phyloP scores from a whole-genome alignment of 2,888 invertebrate genomes.

The Argyra leucocephala region DNA sequence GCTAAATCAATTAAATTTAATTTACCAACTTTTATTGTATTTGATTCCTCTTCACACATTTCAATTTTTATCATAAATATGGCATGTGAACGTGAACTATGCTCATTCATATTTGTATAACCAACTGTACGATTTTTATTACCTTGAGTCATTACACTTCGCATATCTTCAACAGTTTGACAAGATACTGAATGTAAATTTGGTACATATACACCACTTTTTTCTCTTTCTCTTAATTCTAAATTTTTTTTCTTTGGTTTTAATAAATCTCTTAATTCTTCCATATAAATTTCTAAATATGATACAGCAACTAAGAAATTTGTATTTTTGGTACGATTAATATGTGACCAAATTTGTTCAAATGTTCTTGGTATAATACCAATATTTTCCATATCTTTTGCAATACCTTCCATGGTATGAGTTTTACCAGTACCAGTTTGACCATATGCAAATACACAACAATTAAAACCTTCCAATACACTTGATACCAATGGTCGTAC shows the following conservation, averaged over 20 bases:
- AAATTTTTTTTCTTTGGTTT: slow-evolving; percentile 49
- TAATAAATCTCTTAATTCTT: slow-evolving; percentile 70
- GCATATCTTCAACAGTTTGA: slow-evolving; percentile 87
- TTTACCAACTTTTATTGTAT: slow-evolving; percentile 69
- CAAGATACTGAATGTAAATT: slow-evolving; percentile 91
- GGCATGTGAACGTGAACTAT: slow-evolving; percentile 94
- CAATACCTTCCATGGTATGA: slow-evolving; percentile 60
- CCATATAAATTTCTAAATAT: slow-evolving; percentile 95
- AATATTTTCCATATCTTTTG: slow-evolving; percentile 52
- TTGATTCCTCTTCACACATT: slow-evolving; percentile 65
- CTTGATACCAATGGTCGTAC: slow-evolving; percentile 90
- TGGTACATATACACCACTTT: slow-evolving; percentile 85
- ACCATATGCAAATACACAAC: slow-evolving; percentile 98
- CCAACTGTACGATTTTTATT: slow-evolving; percentile 92
- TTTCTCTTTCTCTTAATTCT: slow-evolving; percentile 57
- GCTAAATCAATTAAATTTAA: slow-evolving; percentile 96
- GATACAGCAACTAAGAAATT: slow-evolving; percentile 94
- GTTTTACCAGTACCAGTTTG: slow-evolving; percentile 93
- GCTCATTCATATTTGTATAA: slow-evolving; percentile 96
- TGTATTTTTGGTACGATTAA: slow-evolving; percentile 78
- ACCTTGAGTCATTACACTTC: slow-evolving; percentile 85
- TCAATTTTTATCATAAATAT: slow-evolving; percentile 97
- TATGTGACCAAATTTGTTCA: slow-evolving; percentile 94
- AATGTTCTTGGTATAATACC: slow-evolving; percentile 95
- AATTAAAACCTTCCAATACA: slow-evolving; percentile 95